Conservation (phyloP, 2,113 vertebrate species). For the Mystacornis crossleyi region DNA sequence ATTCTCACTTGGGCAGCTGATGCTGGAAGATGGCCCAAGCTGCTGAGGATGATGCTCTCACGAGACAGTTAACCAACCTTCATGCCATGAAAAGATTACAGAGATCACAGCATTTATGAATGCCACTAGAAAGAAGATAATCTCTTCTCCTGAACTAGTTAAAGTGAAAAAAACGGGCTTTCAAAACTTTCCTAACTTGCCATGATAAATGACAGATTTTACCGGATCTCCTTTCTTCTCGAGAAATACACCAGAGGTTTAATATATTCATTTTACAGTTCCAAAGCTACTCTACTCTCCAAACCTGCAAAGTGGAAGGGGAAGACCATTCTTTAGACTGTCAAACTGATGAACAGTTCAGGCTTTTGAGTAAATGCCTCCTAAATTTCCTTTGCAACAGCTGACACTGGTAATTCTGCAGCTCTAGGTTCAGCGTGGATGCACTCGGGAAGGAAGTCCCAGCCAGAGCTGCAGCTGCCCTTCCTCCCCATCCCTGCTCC, state of each 20-base stretch:
- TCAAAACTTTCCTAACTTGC: not conserved
- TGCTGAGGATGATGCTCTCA: not conserved
- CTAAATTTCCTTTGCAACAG: not conserved
- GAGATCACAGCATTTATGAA: not conserved
- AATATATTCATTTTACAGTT: not conserved
- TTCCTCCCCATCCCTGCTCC: not conserved
- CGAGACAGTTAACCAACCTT: not conserved
- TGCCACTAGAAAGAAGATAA: not conserved
- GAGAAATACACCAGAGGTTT: not conserved
- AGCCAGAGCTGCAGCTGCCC: rapidly evolving
- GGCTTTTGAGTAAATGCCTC: not conserved
- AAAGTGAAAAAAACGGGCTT: not conserved
- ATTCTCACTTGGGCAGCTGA: not conserved
- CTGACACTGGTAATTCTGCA: not conserved
- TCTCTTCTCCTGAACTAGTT: not conserved
- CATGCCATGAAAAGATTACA: not conserved
- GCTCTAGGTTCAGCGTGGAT: rapidly evolving
- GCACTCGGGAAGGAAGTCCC: not conserved
- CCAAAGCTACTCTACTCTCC: not conserved
- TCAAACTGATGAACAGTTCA: not conserved
- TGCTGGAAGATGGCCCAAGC: not conserved
- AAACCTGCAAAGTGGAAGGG: not conserved
- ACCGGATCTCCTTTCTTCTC: not conserved
- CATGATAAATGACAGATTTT: not conserved
- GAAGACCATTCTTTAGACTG: not conserved